Percentiles rank a stretch among this genome's conserved stretches.
Conservation (phyloP, 2,113 vertebrate genomes). For the Sialia sialis region DNA sequence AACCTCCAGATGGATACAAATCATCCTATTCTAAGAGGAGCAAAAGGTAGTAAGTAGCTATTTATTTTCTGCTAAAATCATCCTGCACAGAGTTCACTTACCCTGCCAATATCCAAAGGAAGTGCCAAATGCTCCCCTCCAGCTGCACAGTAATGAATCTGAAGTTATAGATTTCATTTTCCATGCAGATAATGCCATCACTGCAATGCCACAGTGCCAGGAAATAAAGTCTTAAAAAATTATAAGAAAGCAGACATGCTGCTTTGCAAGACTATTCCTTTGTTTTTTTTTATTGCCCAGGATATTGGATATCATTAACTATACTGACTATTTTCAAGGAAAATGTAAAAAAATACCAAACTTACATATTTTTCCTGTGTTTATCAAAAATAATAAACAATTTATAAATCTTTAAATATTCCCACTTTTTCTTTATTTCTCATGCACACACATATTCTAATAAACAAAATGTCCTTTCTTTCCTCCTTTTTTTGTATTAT, state of each 20-base stretch:
- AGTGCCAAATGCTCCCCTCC: not conserved
- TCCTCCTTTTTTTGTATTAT: accelerated
- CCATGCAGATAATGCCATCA: not conserved
- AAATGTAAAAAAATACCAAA: not conserved
- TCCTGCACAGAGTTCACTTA: not conserved
- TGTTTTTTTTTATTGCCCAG: not conserved
- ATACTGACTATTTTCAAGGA: not conserved
- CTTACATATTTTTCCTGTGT: not conserved
- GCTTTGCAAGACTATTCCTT: not conserved
- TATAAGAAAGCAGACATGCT: not conserved
- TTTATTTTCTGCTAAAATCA: not conserved
- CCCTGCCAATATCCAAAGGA: not conserved
- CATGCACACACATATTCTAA: not conserved
- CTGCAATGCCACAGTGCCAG: not conserved
- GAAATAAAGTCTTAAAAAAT: not conserved
- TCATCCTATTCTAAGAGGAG: not conserved
- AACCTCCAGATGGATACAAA: not conserved
- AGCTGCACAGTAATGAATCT: not conserved
- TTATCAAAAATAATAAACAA: not conserved
- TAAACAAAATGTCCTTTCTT: not conserved
- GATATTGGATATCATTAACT: not conserved
- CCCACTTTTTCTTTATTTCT: not conserved
- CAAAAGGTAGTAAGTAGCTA: not conserved
- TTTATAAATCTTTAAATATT: not conserved
- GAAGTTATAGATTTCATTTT: not conserved